Evolutionary conservation across 2,888 invertebrate genomes (phyloP).

Genomic region (Drosophila recens): DNA sequence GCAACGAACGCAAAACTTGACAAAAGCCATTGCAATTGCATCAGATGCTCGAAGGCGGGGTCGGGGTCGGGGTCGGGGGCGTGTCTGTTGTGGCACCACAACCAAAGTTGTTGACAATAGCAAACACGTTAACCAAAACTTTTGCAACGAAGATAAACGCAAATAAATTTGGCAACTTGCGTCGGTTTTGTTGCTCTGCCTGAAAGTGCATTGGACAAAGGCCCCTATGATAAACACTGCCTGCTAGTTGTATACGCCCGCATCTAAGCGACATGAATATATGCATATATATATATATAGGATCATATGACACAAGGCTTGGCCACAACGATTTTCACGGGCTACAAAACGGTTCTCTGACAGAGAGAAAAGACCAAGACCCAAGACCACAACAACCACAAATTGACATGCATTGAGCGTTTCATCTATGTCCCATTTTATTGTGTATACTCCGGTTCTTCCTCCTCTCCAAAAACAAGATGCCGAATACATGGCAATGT

Average conservation of each 20-base stretch:
- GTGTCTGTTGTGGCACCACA: constrained; percentile 66
- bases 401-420: constrained; percentile 71
- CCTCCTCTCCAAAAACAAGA: neutral
- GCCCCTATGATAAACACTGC: constrained; percentile 51
- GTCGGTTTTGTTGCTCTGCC: constrained; percentile 29
- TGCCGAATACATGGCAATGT: constrained; percentile 38
- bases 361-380: neutral
- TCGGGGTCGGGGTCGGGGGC: constrained; percentile 10
- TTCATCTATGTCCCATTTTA: constrained; percentile 31
- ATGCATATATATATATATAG: constrained; percentile 36
- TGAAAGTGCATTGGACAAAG: constrained; percentile 48
- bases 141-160: constrained; percentile 78
- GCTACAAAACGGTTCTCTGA: constrained; percentile 25
- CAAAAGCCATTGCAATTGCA: constrained; percentile 74
- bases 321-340: constrained; percentile 54
- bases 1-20: constrained; percentile 66
- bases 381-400: constrained; percentile 48
- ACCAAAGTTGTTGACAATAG: constrained; percentile 79
- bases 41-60: constrained; percentile 22
- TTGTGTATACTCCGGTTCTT: constrained; percentile 21
- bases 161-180: constrained; percentile 75
- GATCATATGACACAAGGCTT: constrained; percentile 30
- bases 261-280: constrained; percentile 67
- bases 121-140: constrained; percentile 77
- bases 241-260: constrained; percentile 47